Percentiles rank a stretch among this genome's conserved stretches.
phyloP scores from a whole-genome alignment of 2,888 invertebrate species.

The Congeria kusceri region DNA sequence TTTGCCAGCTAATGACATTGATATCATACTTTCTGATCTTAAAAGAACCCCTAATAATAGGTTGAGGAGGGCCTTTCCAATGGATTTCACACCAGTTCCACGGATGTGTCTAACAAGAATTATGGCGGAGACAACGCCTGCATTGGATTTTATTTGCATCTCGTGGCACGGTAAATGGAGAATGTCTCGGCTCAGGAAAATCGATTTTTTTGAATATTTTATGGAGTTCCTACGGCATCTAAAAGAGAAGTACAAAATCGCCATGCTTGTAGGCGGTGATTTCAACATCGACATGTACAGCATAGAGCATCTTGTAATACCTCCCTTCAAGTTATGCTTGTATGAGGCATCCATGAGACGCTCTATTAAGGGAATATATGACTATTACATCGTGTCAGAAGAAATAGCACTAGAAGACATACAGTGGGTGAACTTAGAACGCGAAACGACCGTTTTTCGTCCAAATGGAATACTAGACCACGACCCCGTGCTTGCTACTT shows the following conservation, averaged over 20 bases:
- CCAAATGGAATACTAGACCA: no score
- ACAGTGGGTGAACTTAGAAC: no score
- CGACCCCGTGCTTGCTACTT: no score
- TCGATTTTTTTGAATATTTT: slow-evolving; percentile 41
- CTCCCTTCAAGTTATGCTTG: slow-evolving; percentile 48
- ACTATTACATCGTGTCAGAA: slow-evolving; percentile 47
- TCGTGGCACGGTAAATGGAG: slow-evolving; percentile 52
- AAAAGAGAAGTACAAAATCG: slow-evolving; percentile 37
- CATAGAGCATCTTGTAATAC: slow-evolving; percentile 27
- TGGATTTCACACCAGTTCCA: slow-evolving; percentile 49
- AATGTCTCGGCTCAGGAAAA: slow-evolving; percentile 22
- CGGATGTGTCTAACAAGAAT: slow-evolving; percentile 40
- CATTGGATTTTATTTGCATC: slow-evolving; percentile 49
- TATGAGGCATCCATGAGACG: slow-evolving; percentile 48
- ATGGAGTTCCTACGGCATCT: slow-evolving; percentile 49
- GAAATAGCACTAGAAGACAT: no score
- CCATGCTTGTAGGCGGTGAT: slow-evolving; percentile 52
- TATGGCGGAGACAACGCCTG: slow-evolving; percentile 15
- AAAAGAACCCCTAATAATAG: slow-evolving; percentile 41
- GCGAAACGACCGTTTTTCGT: no score
- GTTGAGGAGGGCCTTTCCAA: slow-evolving; percentile 26
- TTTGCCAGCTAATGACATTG: neutral
- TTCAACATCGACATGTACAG: slow-evolving; percentile 46
- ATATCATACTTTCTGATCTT: slow-evolving; percentile 28
- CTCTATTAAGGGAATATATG: slow-evolving; percentile 20